These are phyloP conservation scores for Percopsis transmontana DNA, from an alignment of 2,113 vertebrate genomes.

Conservation along the genomic window DNA sequence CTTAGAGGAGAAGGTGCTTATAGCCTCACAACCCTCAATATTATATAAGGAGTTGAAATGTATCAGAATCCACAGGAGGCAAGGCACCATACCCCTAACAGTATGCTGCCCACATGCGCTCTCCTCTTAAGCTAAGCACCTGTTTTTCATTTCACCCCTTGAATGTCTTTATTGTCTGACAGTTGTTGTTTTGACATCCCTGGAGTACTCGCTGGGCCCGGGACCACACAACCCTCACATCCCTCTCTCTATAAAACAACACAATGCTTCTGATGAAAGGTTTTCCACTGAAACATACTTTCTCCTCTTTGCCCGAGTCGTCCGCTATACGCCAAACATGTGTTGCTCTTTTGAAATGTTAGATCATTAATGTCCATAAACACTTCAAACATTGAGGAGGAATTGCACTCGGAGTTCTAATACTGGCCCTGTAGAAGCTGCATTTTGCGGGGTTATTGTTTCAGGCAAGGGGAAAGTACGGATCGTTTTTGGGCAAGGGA, in stretches of 20 bases:
- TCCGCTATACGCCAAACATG: slow-evolving; percentile 62
- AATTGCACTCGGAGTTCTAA: slow-evolving; percentile 26
- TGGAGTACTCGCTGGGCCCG: slow-evolving; percentile 13
- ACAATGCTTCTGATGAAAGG: slow-evolving; percentile 44
- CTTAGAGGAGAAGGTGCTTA: no score
- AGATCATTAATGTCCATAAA: slow-evolving; percentile 69
- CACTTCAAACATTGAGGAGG: slow-evolving; percentile 54
- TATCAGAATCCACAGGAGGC: no score
- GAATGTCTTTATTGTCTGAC: slow-evolving; percentile 16
- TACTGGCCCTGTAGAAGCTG: slow-evolving; percentile 27
- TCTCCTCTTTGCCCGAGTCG: slow-evolving; percentile 35
- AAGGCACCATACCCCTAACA: slow-evolving; percentile 1
- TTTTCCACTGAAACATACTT: slow-evolving; percentile 45
- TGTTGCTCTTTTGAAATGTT: slow-evolving; percentile 69
- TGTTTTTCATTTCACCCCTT: slow-evolving; percentile 35
- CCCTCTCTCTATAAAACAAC: slow-evolving; percentile 41
- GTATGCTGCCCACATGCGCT: slow-evolving; percentile 1
- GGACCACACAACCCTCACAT: slow-evolving; percentile 47
- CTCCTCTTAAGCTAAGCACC: slow-evolving; percentile 5
- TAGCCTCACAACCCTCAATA: no score
- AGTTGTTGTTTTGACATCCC: slow-evolving; percentile 42
- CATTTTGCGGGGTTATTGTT: slow-evolving; percentile 59
- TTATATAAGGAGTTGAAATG: background rate
- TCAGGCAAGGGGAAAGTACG: slow-evolving; percentile 47
- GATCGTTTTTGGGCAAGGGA: slow-evolving; percentile 28